Conservation (phyloP, 1,140 invertebrate genomes). For the Drosophila rufa region DNA sequence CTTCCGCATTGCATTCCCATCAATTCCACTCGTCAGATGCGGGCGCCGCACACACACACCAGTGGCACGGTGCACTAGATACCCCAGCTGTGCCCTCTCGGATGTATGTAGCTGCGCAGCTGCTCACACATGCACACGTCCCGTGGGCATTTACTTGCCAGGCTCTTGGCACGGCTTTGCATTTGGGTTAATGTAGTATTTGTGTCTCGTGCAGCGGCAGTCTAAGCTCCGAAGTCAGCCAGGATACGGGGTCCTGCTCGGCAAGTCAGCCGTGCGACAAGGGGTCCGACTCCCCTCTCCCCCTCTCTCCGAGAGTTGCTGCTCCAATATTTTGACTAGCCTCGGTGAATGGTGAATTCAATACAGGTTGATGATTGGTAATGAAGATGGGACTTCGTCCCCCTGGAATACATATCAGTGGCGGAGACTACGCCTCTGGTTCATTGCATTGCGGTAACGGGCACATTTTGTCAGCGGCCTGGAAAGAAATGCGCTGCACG, state of each 20-base stretch:
- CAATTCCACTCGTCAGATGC: conserved; percentile 55
- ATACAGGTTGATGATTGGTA: conserved; percentile 47
- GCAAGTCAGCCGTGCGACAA: conserved; percentile 6
- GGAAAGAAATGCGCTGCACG: conserved; percentile 65
- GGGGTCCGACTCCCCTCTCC: neutral
- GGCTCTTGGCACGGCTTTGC: conserved; percentile 78
- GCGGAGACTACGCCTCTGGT: conserved; percentile 30
- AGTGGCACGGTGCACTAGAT: neutral
- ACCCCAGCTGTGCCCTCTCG: conserved; percentile 5
- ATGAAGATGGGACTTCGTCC: conserved; percentile 21
- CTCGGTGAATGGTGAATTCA: conserved; percentile 5
- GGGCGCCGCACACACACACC: conserved; percentile 21
- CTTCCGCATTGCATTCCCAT: conserved; percentile 42
- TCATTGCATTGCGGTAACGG: conserved; percentile 80
- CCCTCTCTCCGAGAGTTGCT: neutral
- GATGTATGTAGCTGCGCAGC: conserved; percentile 5
- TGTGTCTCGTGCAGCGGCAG: conserved; percentile 63
- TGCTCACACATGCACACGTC: conserved; percentile 52
- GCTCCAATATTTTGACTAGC: conserved; percentile 29
- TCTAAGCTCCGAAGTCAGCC: conserved; percentile 32
- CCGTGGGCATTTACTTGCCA: conserved; percentile 69
- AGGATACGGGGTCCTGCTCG: conserved; percentile 14
- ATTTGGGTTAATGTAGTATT: conserved; percentile 83
- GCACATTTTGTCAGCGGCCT: conserved; percentile 74
- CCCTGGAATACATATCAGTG: conserved; percentile 2